These are phyloP conservation scores for Perizoma affinitatum DNA, from an alignment of 2,888 invertebrate genomes.

Conservation along the genomic window DNA sequence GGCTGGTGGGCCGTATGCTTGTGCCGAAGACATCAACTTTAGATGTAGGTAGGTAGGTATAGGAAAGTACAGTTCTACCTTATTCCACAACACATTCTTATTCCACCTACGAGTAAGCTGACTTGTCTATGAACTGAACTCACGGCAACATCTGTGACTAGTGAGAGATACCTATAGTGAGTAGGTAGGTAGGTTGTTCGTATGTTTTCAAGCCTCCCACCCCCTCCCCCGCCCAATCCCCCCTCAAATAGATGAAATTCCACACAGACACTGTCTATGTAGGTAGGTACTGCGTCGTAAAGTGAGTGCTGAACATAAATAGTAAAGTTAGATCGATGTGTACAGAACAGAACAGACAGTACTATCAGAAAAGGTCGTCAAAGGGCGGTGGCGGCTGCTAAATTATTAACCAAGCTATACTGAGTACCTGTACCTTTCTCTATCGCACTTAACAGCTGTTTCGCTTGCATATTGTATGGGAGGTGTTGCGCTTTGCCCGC, in stretches of 20 bases:
- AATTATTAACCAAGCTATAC: conserved; percentile 79
- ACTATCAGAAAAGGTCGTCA: conserved; percentile 43
- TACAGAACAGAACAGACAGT: conserved; percentile 22
- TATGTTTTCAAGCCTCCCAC: background rate
- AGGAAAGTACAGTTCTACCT: too few species aligned
- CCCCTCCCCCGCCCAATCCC: background rate
- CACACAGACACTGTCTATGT: conserved; percentile 1
- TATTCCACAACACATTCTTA: too few species aligned
- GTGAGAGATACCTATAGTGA: too few species aligned
- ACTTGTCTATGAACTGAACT: too few species aligned
- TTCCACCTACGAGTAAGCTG: too few species aligned
- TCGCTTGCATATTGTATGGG: conserved; percentile 53
- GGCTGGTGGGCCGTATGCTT: too few species aligned
- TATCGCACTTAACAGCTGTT: conserved; percentile 43
- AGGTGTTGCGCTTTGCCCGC: conserved; percentile 80
- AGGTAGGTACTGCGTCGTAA: too few species aligned
- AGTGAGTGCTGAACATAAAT: too few species aligned
- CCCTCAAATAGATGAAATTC: conserved; percentile 17
- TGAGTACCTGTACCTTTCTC: conserved; percentile 64
- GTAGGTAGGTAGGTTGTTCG: too few species aligned
- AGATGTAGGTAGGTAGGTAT: too few species aligned
- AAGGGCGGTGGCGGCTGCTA: conserved; percentile 71
- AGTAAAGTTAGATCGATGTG: conserved; percentile 52
- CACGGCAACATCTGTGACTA: too few species aligned
- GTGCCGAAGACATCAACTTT: too few species aligned